Percentiles rank a stretch among this genome's conserved stretches.
phyloP scores from a whole-genome alignment of 2,113 vertebrate species.

The Silurus asotus region DNA sequence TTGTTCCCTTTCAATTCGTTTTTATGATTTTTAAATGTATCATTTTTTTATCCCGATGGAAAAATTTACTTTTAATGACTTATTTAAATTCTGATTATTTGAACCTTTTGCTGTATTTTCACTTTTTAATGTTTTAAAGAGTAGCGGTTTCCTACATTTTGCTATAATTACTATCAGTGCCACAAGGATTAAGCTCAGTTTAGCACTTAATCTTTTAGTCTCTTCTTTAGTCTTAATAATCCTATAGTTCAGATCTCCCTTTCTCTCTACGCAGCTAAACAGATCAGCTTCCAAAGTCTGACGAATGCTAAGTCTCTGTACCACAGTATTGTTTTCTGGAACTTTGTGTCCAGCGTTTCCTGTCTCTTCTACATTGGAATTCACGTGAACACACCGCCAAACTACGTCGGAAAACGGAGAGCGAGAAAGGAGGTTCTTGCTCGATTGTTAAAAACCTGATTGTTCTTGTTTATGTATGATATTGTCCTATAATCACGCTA shows the following conservation, averaged over 20 bases:
- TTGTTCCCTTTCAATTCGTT: background rate
- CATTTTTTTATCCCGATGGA: background rate
- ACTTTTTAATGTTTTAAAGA: background rate
- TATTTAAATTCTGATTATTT: background rate
- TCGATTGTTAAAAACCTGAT: background rate
- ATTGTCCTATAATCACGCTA: background rate
- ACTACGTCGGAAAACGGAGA: background rate
- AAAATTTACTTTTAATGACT: background rate
- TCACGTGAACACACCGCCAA: background rate
- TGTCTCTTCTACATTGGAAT: background rate
- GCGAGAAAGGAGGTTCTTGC: background rate
- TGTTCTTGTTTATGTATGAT: background rate
- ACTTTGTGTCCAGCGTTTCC: background rate
- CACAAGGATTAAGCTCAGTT: background rate
- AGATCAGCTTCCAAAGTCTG: background rate
- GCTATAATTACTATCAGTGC: background rate
- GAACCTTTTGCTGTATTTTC: too few relatives aligned
- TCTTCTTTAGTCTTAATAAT: background rate
- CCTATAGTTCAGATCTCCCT: background rate
- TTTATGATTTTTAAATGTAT: background rate
- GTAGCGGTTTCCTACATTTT: background rate
- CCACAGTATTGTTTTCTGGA: background rate
- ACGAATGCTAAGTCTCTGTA: background rate
- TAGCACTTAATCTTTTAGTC: background rate
- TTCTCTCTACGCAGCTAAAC: background rate